A percentile compares a stretch with the other conserved stretches of the same genome.
Conservation (phyloP, 1,140 invertebrate species). For the Asobara japonica region DNA sequence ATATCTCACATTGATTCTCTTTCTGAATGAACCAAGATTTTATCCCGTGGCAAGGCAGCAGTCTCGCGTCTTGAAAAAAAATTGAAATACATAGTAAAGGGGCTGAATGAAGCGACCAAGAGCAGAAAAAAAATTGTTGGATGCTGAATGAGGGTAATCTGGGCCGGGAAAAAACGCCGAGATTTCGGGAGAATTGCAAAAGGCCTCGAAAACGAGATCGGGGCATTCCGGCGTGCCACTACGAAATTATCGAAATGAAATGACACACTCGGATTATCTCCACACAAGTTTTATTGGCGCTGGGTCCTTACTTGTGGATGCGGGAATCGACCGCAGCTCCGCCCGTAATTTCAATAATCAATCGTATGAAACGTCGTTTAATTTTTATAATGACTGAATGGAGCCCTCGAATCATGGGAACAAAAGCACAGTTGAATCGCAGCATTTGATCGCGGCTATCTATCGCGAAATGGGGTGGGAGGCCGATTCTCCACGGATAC, state of each 20-base stretch:
- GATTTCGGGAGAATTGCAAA: conserved; percentile 22
- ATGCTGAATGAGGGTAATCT: conserved; percentile 57
- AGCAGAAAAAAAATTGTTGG: background rate
- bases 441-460: background rate
- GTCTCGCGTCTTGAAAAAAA: background rate
- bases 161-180: conserved; percentile 28
- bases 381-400: conserved; percentile 25
- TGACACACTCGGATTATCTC: conserved; percentile 65
- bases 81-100: background rate
- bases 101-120: conserved; percentile 13
- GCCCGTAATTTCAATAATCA: conserved; percentile 66
- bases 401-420: background rate
- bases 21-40: conserved; percentile 18
- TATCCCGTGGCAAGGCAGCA: conserved; percentile 18
- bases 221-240: conserved; percentile 26
- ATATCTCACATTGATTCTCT: background rate
- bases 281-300: conserved; percentile 60
- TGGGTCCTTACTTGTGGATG: conserved; percentile 7
- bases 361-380: conserved; percentile 58
- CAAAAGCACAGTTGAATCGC: background rate
- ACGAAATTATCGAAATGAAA: conserved; percentile 66
- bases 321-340: conserved; percentile 7
- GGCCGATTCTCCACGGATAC: too few relatives aligned
- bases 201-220: conserved; percentile 16
- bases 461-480: too few relatives aligned